Percentiles rank a stretch among this genome's conserved stretches.
Conservation (phyloP, 2,113 vertebrate species). For the Anser cygnoides region DNA sequence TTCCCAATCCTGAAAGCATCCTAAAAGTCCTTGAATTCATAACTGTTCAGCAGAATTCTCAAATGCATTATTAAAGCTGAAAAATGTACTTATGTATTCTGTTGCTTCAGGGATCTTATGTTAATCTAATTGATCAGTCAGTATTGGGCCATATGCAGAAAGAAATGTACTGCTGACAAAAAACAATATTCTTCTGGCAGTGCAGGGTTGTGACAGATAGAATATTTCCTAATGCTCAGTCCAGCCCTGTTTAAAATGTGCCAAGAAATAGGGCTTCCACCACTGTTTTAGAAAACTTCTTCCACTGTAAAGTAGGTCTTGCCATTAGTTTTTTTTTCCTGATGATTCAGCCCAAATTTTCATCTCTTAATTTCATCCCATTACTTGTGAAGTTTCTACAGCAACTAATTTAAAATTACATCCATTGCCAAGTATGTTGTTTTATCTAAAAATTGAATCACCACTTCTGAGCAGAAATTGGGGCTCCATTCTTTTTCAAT, state of each 20-base stretch:
- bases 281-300: not conserved
- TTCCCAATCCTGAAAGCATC: not conserved
- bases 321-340: conserved; percentile 54
- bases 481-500: not conserved
- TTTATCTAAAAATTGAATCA: not conserved
- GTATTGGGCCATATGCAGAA: not conserved
- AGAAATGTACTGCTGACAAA: not conserved
- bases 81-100: not conserved
- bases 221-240: conserved; percentile 34
- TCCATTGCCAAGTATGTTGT: not conserved
- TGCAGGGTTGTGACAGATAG: not conserved
- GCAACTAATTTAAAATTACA: conserved; percentile 11
- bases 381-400: conserved; percentile 8
- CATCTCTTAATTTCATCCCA: conserved; percentile 44
- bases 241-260: not conserved
- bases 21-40: not conserved
- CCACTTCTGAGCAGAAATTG: not conserved
- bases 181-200: not conserved
- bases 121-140: not conserved
- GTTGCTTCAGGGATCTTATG: not conserved
- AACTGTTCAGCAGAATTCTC: not conserved
- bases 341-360: conserved; percentile 32
- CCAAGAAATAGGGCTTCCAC: conserved; percentile 25
- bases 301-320: conserved; percentile 23
- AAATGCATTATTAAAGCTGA: not conserved